phyloP scores from a whole-genome alignment of 2,113 vertebrate species.

The Salminus brasiliensis region DNA sequence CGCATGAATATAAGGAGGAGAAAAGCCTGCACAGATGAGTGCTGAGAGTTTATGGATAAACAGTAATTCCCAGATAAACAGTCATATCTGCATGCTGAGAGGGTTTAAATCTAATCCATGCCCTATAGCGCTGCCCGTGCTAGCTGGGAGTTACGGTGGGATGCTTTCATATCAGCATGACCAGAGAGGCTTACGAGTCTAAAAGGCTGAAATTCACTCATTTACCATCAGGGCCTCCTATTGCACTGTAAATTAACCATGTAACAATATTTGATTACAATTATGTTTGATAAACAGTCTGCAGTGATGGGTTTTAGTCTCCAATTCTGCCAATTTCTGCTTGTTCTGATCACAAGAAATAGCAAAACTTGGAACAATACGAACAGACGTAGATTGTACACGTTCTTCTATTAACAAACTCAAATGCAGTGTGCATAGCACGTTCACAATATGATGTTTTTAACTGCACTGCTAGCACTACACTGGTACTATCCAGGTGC shows the following conservation, averaged over 20 bases:
- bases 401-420: too few relatives aligned
- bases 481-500: too few relatives aligned
- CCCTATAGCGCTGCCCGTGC: slow-evolving; percentile 11
- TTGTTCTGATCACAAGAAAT: too few relatives aligned
- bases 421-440: too few relatives aligned
- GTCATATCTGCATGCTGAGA: slow-evolving; percentile 31
- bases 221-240: background rate
- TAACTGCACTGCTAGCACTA: too few relatives aligned
- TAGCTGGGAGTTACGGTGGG: slow-evolving; percentile 11
- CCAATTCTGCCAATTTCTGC: too few relatives aligned
- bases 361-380: too few relatives aligned
- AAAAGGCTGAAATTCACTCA: background rate
- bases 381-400: too few relatives aligned
- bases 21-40: slow-evolving; percentile 23
- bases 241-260: background rate
- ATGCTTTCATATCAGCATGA: background rate
- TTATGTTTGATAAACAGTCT: too few relatives aligned
- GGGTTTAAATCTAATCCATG: slow-evolving; percentile 41
- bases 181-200: background rate
- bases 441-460: too few relatives aligned
- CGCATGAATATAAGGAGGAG: slow-evolving; percentile 31
- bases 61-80: slow-evolving; percentile 45
- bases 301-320: too few relatives aligned
- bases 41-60: slow-evolving; percentile 41
- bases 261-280: too few relatives aligned